Evolutionary conservation across 2,113 vertebrate species (phyloP).

Genomic region (Fregetta grallaria): DNA sequence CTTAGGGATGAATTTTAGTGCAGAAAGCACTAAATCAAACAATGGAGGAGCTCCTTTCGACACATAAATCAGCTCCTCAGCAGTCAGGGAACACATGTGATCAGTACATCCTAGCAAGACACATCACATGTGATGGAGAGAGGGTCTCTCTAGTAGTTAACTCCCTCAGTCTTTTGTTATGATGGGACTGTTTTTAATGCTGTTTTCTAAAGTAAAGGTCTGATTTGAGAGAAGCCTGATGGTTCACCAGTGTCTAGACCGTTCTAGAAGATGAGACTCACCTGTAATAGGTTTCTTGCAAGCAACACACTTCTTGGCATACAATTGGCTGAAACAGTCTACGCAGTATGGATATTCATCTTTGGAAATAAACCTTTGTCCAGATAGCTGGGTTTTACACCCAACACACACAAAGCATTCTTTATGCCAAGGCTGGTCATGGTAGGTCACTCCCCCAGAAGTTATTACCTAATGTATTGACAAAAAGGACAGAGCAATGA

Average conservation of each 20-base stretch:
- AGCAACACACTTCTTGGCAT: slow-evolving; percentile 72
- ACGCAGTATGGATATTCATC: slow-evolving; percentile 76
- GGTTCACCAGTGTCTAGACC: neutral
- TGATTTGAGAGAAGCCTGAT: neutral
- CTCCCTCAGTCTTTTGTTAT: neutral
- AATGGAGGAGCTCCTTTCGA: neutral
- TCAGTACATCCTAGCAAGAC: neutral
- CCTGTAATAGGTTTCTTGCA: slow-evolving; percentile 76
- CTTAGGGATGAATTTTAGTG: neutral
- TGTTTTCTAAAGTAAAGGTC: neutral
- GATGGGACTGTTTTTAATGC: neutral
- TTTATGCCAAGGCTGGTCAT: slow-evolving; percentile 77
- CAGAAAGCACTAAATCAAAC: neutral
- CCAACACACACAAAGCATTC: slow-evolving; percentile 79
- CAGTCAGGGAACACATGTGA: fast-evolving
- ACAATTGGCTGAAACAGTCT: slow-evolving; percentile 74
- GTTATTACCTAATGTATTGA: slow-evolving; percentile 70
- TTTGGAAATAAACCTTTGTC: slow-evolving; percentile 75
- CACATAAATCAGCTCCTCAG: neutral
- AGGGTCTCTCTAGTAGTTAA: neutral
- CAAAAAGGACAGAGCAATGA: neutral
- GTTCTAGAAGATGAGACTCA: slow-evolving; percentile 30
- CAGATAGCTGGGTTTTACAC: slow-evolving; percentile 73
- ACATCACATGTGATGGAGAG: neutral
- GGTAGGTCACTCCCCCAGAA: slow-evolving; percentile 71